A percentile compares a stretch with the other conserved stretches of the same genome.
Evolutionary conservation across 2,113 vertebrate genomes (phyloP).

Genomic region (Passer montanus): DNA sequence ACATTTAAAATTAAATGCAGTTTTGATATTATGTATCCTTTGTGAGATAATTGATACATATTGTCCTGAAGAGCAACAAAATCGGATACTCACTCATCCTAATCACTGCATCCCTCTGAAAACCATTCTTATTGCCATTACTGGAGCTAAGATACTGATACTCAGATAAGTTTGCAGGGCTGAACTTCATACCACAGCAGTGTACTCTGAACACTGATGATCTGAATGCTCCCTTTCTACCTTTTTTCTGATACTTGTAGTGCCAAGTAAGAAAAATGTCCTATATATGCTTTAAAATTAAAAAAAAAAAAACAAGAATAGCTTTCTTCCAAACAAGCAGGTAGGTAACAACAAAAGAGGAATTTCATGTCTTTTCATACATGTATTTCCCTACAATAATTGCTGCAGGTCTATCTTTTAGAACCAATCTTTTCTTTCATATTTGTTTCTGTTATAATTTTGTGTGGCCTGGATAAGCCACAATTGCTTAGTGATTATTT

Average conservation of each 20-base stretch:
- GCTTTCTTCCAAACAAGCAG: background rate
- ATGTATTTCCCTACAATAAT: background rate
- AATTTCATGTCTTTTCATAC: background rate
- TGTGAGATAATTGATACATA: background rate
- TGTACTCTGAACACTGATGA: background rate
- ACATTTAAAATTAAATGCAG: background rate
- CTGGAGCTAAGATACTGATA: background rate
- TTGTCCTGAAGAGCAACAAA: background rate
- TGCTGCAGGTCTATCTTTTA: background rate
- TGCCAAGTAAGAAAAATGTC: background rate
- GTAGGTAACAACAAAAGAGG: background rate
- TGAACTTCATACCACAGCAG: background rate
- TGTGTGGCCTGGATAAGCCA: background rate
- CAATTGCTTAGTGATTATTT: background rate
- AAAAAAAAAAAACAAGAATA: background rate
- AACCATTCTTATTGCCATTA: background rate
- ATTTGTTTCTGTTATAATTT: background rate
- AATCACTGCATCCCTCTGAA: background rate
- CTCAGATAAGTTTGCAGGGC: background rate
- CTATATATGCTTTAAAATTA: background rate
- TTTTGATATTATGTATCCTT: background rate
- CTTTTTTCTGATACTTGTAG: background rate
- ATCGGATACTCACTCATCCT: background rate
- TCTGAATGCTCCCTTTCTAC: background rate
- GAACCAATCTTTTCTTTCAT: background rate